phyloP scores from a whole-genome alignment of 2,113 vertebrate species.

The Coptodon bakossiorum region DNA sequence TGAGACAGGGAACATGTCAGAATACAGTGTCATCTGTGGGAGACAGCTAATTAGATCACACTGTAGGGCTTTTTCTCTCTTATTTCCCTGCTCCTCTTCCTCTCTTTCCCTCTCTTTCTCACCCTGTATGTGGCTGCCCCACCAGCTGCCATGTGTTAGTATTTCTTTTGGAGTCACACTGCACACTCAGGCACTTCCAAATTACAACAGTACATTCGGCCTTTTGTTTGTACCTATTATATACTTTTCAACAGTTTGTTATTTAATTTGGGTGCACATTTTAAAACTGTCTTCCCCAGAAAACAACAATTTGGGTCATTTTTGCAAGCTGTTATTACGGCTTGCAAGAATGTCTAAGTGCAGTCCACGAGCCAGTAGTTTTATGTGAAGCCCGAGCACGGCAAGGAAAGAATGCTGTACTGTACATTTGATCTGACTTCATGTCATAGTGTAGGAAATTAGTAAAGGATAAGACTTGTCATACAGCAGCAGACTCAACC shows the following conservation, averaged over 20 bases:
- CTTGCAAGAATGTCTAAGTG: not conserved
- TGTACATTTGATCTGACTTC: not conserved
- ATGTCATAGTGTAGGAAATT: not conserved
- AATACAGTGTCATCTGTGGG: constrained; percentile 40
- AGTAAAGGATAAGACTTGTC: not conserved
- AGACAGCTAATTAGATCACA: constrained; percentile 61
- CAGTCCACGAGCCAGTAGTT: not conserved
- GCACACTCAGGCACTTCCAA: not conserved
- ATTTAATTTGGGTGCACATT: not conserved
- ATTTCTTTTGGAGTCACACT: not conserved
- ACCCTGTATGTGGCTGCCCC: not conserved
- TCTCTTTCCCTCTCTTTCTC: not conserved
- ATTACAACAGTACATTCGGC: not conserved
- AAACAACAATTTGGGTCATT: not conserved
- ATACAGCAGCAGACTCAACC: not conserved
- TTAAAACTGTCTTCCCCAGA: not conserved
- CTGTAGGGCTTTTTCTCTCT: constrained; percentile 10
- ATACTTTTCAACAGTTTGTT: not conserved
- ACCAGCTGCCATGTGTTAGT: not conserved
- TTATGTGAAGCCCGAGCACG: not conserved
- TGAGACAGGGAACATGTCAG: constrained; percentile 52
- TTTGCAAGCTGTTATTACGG: not conserved
- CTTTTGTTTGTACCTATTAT: not conserved
- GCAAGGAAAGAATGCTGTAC: not conserved
- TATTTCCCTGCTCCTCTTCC: not conserved